phyloP scores from a whole-genome alignment of 2,797 vertebrate species.

The Philypnodon macrostomus region DNA sequence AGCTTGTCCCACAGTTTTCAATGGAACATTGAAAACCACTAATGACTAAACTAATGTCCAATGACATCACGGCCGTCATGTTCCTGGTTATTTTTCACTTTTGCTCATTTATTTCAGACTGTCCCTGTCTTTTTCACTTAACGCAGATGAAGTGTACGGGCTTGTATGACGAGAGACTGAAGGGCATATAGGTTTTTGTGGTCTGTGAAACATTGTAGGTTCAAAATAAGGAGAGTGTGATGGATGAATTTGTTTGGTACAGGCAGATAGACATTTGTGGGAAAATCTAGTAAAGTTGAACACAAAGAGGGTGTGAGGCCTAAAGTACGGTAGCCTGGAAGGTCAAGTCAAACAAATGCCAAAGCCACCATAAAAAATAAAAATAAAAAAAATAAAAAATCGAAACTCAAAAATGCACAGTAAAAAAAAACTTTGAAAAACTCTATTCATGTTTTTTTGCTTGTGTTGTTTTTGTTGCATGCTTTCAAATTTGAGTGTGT shows the following conservation, averaged over 20 bases:
- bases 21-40: slow-evolving; percentile 64
- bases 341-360: too few relatives aligned
- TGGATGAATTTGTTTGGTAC: slow-evolving; percentile 24
- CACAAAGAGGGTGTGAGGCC: slow-evolving; percentile 7
- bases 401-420: too few relatives aligned
- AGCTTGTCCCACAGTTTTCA: slow-evolving; percentile 41
- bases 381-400: too few relatives aligned
- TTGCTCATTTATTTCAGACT: slow-evolving; percentile 33
- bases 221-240: slow-evolving; percentile 31
- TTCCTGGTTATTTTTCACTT: slow-evolving; percentile 51
- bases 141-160: slow-evolving; percentile 11
- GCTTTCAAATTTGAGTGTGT: too few relatives aligned
- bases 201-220: too few relatives aligned
- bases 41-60: slow-evolving; percentile 49
- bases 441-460: too few relatives aligned
- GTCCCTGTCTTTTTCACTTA: slow-evolving; percentile 10
- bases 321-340: too few relatives aligned
- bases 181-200: slow-evolving; percentile 14
- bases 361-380: too few relatives aligned
- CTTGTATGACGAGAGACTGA: slow-evolving; percentile 7
- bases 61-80: slow-evolving; percentile 64
- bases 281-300: slow-evolving; percentile 13
- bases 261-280: slow-evolving; percentile 1
- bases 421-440: too few relatives aligned
- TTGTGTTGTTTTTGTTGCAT: too few relatives aligned